phyloP scores from a whole-genome alignment of 2,797 vertebrate genomes.

The Australoheros facetus region DNA sequence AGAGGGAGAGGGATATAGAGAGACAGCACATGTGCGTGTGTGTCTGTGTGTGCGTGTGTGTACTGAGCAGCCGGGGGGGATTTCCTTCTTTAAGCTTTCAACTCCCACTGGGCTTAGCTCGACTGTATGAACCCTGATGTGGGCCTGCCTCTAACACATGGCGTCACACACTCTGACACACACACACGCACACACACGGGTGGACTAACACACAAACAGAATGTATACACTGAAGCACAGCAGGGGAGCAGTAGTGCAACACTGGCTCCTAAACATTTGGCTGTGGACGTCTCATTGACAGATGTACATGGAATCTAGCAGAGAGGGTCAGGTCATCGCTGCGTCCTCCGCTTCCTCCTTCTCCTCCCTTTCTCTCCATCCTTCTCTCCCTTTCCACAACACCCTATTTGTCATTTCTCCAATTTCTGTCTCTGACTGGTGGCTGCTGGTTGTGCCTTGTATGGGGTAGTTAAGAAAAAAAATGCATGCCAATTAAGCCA shows the following conservation, averaged over 20 bases:
- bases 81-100: constrained; percentile 85
- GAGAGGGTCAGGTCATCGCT: constrained; percentile 66
- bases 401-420: constrained; percentile 35
- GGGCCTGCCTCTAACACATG: constrained; percentile 78
- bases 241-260: constrained; percentile 55
- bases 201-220: constrained; percentile 27
- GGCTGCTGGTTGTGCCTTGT: constrained; percentile 37
- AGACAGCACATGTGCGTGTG: not conserved
- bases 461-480: constrained; percentile 20
- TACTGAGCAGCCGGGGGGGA: constrained; percentile 74
- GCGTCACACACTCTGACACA: constrained; percentile 49
- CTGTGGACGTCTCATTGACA: constrained; percentile 67
- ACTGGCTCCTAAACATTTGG: constrained; percentile 72
- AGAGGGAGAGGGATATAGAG: constrained; percentile 41
- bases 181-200: not conserved
- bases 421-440: constrained; percentile 31
- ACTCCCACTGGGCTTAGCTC: constrained; percentile 81
- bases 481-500: constrained; percentile 53
- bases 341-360: constrained; percentile 49
- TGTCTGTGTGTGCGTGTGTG: not conserved
- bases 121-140: constrained; percentile 79
- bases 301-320: constrained; percentile 68
- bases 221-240: constrained; percentile 66
- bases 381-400: constrained; percentile 27
- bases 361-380: constrained; percentile 33